A percentile compares a stretch with the other conserved stretches of the same genome.
Evolutionary conservation across 2,888 invertebrate species (phyloP).

Genomic region (Cephus pygmeus): DNA sequence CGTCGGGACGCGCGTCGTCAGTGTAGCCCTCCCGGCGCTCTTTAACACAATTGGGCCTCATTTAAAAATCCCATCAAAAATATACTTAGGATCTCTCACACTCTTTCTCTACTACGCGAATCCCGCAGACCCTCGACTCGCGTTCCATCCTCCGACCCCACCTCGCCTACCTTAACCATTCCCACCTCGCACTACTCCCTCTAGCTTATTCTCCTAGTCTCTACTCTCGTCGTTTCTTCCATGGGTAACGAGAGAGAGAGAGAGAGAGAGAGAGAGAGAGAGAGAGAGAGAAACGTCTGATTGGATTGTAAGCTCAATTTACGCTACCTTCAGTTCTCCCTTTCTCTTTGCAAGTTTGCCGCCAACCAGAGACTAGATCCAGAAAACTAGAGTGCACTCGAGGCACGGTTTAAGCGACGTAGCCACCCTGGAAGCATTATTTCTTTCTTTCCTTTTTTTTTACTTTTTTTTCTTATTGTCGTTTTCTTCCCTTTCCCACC

Average conservation of each 20-base stretch:
- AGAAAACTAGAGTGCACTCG: slow-evolving; percentile 8
- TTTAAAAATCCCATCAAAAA: slow-evolving; percentile 65
- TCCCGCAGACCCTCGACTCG: neutral
- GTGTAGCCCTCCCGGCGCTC: slow-evolving; percentile 37
- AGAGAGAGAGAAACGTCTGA: slow-evolving; percentile 48
- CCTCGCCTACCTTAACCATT: slow-evolving; percentile 8
- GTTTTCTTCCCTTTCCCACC: slow-evolving; percentile 10
- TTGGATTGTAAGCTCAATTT: slow-evolving; percentile 65
- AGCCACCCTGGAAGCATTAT: neutral
- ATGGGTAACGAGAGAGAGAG: neutral
- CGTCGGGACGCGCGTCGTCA: neutral
- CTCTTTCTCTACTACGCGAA: slow-evolving; percentile 10
- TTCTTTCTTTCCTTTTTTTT: slow-evolving; percentile 5
- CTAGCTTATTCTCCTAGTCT: slow-evolving; percentile 19
- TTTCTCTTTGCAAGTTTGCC: slow-evolving; percentile 23
- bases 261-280: neutral
- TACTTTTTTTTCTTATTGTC: slow-evolving; percentile 18
- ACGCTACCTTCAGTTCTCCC: slow-evolving; percentile 45
- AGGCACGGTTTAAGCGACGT: slow-evolving; percentile 1
- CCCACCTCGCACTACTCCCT: slow-evolving; percentile 30
- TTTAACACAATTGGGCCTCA: slow-evolving; percentile 64
- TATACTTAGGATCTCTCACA: slow-evolving; percentile 32
- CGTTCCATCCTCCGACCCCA: neutral
- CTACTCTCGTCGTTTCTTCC: neutral
- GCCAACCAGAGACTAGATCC: slow-evolving; percentile 24